A percentile compares a stretch with the other conserved stretches of the same genome.
phyloP scores from a whole-genome alignment of 1,140 invertebrate genomes.

The Anthonomus grandis region DNA sequence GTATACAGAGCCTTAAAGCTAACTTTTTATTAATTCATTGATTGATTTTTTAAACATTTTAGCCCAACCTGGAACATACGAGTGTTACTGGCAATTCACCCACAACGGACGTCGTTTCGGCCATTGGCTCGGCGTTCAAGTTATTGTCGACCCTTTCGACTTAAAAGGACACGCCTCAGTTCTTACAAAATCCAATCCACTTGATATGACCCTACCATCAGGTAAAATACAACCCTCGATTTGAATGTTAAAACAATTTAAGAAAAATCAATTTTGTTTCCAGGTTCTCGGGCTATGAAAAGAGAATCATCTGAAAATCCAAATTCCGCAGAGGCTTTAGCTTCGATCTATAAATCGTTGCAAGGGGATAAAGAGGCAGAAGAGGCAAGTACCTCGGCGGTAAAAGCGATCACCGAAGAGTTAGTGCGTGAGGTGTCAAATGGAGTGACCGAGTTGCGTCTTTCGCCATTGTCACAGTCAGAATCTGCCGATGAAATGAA shows the following conservation, averaged over 20 bases:
- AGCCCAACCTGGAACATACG: constrained; percentile 45
- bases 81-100: constrained; percentile 49
- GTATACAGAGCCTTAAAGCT: too few species aligned
- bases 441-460: too few species aligned
- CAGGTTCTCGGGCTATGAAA: neutral
- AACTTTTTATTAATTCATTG: neutral
- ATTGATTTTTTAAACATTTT: constrained; percentile 15
- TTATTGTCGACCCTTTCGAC: constrained; percentile 23
- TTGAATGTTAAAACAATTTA: neutral
- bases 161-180: constrained; percentile 27
- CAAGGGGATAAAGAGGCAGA: neutral
- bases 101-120: constrained; percentile 45
- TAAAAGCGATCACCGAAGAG: too few species aligned
- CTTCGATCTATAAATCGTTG: constrained; percentile 2
- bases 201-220: neutral
- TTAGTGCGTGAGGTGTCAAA: neutral
- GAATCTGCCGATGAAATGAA: too few species aligned
- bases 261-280: neutral
- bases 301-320: neutral
- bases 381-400: neutral
- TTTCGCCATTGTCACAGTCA: too few species aligned
- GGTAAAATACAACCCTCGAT: neutral
- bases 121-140: constrained; percentile 41
- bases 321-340: constrained; percentile 6
- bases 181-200: constrained; percentile 8